Base-by-base conservation (phyloP, 2,113 vertebrate species). In the Megaceryle maxima region DNA sequence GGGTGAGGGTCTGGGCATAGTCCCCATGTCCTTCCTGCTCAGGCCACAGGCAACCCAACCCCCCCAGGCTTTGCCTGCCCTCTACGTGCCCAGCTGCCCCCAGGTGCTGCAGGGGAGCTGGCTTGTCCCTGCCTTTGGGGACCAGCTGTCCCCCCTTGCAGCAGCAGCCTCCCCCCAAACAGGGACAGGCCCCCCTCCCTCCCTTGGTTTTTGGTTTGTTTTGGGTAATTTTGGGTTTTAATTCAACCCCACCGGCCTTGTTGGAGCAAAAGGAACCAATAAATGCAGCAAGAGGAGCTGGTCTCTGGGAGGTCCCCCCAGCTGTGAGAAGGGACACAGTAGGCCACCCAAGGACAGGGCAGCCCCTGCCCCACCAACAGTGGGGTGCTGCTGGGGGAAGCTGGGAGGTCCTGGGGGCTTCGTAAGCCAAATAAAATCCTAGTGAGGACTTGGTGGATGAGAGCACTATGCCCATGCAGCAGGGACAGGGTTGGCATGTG, bases 231-330 rank as follows among this genome's bases (percentile, higher is more conserved):
- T 92, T 73, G 35, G 24, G 87, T 97, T 97, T 94, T 95, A 91
- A 60, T 92, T 83, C 53, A 87, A 87, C 74, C 86, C 88, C 84
- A 39, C 63, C 79, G n/a, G 67, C 92, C 93, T 94, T 80, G 77
- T 97, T 92, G 86, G 86, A 97, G 91, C 88, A 59, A 93, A 86
- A 82, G 74, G 63, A 90, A 95, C 89, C 84, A 96, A 97, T 97
- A 97, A 97, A 97, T 0, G 22, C 91, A 95, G 91, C 77, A 88
- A 89, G 66, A 59, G 3, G 59, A 97, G 83, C 55, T 46, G 56
- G 80, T n/a, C n/a, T 35, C 78, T 2, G 1, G 14, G 64, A 29
- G 28, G 14, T 11, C 33, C 15, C 43, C 26, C n/a, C 29, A n/a
- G 25, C 2, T 1, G 44, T 17, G 44, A 46, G 39, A 41, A 41